Evolutionary conservation across 2,888 invertebrate genomes (phyloP), one percentile per base, ranked within the genome.

Genomic region (Oxyteleia sp.): DNA sequence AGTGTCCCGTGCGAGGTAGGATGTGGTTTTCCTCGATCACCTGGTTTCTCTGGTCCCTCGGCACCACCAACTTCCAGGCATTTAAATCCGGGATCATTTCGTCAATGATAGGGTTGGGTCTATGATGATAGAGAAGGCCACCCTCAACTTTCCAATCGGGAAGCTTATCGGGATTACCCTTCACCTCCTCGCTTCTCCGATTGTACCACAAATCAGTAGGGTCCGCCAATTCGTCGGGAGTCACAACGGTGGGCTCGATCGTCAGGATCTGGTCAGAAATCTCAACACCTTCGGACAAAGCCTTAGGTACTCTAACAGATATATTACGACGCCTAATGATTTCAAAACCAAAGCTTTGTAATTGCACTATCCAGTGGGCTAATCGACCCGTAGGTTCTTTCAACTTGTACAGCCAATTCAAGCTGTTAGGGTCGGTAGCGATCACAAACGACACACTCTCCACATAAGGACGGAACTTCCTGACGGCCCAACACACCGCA

Each of bases 401-500:
- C 2, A 23, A 4, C 2, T 23, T 23, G 5, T 23, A 23, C 2
- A 49, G 4, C 49, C 49, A 49, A 10, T 35, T 15, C 32, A 55
- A 16, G 3, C 55, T 55, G 10, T 32, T 35, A 4, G 16, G 4
- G 11, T 55, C 35, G 2, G 55, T 55, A 2, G 55, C 32, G 0
- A 55, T n/a, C 0, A 0, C 2, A 10, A 55, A 55, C 1, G 0
- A 0, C 2, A 10, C 5, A 16, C 85, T 80, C 13, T 86, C 86
- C 1, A 86, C 15, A 18, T 85, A 86, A 3, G 49, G 51, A 0
- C 84, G 38, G 7, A 85, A 85, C 11, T 85, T 82, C 3, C 61
- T 18, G 0, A 80, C 32, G 0, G 78, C 43, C 80, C 80, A 81
- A 0, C 80, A 4, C 0, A 82, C 57, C 1, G 84, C 76, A 0